Base-by-base conservation (phyloP, 2,797 vertebrate genomes). In the Phataginus tetradactyla region DNA sequence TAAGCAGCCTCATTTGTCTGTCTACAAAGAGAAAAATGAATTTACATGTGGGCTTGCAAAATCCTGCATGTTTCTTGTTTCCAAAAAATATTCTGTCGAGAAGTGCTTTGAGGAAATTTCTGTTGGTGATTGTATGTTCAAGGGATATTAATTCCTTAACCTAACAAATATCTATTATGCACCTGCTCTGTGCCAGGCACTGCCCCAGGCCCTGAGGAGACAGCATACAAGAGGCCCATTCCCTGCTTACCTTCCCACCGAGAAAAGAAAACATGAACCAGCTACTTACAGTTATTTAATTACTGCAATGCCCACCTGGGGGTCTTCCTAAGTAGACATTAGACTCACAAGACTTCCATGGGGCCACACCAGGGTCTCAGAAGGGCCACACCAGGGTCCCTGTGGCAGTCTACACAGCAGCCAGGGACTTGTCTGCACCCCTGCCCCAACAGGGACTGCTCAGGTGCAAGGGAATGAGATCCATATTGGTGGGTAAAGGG, bases 81-180 rank as follows among this genome's bases (percentile, higher is more conserved):
- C 57, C 72, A 80, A 55, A 88, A 87, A 64, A 72, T 75, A 34
- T 12, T 17, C 5, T 55, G 29, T 51, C 85, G 32, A 92, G 64
- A 88, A 88, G 75, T 91, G 34, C 86, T 89, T 71, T 77, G 51
- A 96, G 77, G 68, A 96, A 75, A 80, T 63, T 68, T 45, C 57
- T 90, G 7, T 49, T 57, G 90, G 77, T 66, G 68, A 72, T 68
- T 23, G 3, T 42, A 29, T 71, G 49, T 68, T 42, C 21, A 13
- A 32, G 37, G 53, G 45, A 78, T 77, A 15, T 79, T 64, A 72
- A 78, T 91, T 83, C 68, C 29, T 79, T 84, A 21, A 20, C 29
- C 55, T 75, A 61, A 90, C 81, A 96, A 72, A 39, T 34, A 34
- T n/a, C 83, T 74, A 1, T 75, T 75, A 39, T 95, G 29, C n/a